phyloP scores from a whole-genome alignment of 2,113 vertebrate species.

The Pluvialis apricaria region DNA sequence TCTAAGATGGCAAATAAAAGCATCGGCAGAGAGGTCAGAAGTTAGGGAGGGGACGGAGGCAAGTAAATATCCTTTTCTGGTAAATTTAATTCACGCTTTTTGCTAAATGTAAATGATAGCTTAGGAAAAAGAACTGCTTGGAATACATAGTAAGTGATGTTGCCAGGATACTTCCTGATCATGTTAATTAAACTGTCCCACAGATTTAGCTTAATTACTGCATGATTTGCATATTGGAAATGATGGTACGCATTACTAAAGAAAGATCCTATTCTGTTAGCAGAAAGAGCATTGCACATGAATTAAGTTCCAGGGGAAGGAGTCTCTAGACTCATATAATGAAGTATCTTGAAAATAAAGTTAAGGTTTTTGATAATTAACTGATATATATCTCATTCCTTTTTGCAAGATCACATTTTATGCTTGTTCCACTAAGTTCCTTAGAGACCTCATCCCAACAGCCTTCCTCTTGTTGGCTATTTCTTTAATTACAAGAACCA shows the following conservation, averaged over 20 bases:
- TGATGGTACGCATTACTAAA: slow-evolving; percentile 20
- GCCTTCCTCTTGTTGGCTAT: not conserved
- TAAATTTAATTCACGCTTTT: slow-evolving; percentile 6
- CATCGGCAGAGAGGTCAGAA: not conserved
- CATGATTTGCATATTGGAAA: slow-evolving; percentile 50
- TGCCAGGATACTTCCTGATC: slow-evolving; percentile 76
- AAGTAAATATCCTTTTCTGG: not conserved
- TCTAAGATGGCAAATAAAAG: not conserved
- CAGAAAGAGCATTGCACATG: not conserved
- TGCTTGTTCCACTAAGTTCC: not conserved
- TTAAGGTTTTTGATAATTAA: slow-evolving; percentile 3
- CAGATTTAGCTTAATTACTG: slow-evolving; percentile 71
- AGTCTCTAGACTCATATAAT: not conserved
- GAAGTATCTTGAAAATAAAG: not conserved
- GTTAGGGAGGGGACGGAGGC: not conserved
- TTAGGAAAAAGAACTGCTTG: slow-evolving; percentile 34
- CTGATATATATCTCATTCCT: not conserved
- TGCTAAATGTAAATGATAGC: slow-evolving; percentile 59
- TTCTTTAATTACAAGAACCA: not conserved
- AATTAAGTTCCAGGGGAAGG: slow-evolving; percentile 34
- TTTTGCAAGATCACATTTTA: not conserved
- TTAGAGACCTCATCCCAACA: not conserved
- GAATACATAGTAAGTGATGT: slow-evolving; percentile 58
- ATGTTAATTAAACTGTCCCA: slow-evolving; percentile 77
- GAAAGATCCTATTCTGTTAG: slow-evolving; percentile 26